Percentiles rank a stretch among this genome's conserved stretches.
These are phyloP conservation scores for Oeneis ivallda DNA, from an alignment of 2,888 invertebrate species.

Conservation along the genomic window DNA sequence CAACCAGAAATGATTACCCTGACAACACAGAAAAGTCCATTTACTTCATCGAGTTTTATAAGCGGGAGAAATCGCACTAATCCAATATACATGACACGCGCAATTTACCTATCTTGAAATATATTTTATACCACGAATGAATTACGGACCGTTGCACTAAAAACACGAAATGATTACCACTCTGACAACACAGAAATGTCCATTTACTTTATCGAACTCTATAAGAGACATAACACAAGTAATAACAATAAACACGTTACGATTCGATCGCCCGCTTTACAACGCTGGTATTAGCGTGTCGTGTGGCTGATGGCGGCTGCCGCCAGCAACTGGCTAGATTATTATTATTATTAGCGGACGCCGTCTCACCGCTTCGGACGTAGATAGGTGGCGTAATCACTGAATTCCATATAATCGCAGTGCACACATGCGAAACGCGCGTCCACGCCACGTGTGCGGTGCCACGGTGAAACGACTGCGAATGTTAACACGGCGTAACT, in stretches of 20 bases:
- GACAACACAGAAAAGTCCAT: conserved; percentile 2
- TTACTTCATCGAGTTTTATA: conserved; percentile 1
- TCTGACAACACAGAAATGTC: conserved; percentile 2
- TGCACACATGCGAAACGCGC: conserved; percentile 48
- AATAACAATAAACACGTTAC: neutral
- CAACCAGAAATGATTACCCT: neutral
- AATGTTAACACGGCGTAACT: neutral
- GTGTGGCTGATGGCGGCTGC: conserved; percentile 44
- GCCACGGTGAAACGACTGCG: conserved; percentile 14
- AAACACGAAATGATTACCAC: neutral
- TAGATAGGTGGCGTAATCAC: conserved; percentile 71
- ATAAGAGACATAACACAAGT: neutral
- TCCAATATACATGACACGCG: neutral
- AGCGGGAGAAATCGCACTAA: neutral
- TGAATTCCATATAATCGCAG: conserved; percentile 67
- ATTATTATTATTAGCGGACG: conserved; percentile 70
- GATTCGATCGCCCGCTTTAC: conserved; percentile 25
- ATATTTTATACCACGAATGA: neutral
- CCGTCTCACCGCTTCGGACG: conserved; percentile 51
- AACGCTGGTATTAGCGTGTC: neutral
- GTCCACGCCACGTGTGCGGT: conserved; percentile 66
- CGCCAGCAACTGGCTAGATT: conserved; percentile 71
- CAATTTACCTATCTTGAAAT: too few relatives aligned
- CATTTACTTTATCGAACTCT: conserved; percentile 2
- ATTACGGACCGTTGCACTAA: neutral